phyloP scores from a whole-genome alignment of 2,888 invertebrate species.

The Branchinecta sandiegonensis region DNA sequence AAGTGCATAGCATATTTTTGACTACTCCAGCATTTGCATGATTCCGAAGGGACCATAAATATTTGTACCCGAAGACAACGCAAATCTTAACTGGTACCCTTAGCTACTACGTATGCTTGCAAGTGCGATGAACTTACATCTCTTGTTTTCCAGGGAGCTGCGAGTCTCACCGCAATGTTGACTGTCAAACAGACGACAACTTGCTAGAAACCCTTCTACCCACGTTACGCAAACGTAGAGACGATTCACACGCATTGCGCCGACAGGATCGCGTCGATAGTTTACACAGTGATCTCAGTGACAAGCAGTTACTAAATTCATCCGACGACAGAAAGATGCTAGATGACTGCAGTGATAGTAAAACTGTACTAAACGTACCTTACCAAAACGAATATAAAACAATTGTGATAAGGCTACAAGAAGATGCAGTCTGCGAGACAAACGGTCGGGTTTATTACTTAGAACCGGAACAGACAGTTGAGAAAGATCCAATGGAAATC shows the following conservation, averaged over 20 bases:
- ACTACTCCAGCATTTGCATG: too few species aligned
- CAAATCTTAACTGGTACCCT: too few species aligned
- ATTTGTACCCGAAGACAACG: too few species aligned
- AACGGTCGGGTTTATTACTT: constrained; percentile 9
- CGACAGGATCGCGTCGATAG: not conserved
- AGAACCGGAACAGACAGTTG: not conserved
- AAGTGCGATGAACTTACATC: not conserved
- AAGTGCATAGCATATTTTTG: too few species aligned
- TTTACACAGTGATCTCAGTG: not conserved
- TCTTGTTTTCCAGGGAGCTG: not conserved
- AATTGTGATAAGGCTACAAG: constrained; percentile 5
- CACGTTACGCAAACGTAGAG: not conserved
- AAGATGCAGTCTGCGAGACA: not conserved
- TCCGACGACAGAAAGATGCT: too few species aligned
- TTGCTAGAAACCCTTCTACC: not conserved
- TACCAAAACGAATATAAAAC: not conserved
- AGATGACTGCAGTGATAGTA: too few species aligned
- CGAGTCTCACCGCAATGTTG: not conserved
- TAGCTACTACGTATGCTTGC: too few species aligned
- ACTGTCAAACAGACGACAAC: not conserved
- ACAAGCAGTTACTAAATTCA: not conserved
- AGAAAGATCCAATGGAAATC: constrained; percentile 4
- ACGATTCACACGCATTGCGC: not conserved
- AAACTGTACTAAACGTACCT: not conserved
- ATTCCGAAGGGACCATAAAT: too few species aligned